A percentile compares a stretch with the other conserved stretches of the same genome.
These are phyloP conservation scores for Campoplex capitator DNA, from an alignment of 2,888 invertebrate species.

Conservation along the genomic window DNA sequence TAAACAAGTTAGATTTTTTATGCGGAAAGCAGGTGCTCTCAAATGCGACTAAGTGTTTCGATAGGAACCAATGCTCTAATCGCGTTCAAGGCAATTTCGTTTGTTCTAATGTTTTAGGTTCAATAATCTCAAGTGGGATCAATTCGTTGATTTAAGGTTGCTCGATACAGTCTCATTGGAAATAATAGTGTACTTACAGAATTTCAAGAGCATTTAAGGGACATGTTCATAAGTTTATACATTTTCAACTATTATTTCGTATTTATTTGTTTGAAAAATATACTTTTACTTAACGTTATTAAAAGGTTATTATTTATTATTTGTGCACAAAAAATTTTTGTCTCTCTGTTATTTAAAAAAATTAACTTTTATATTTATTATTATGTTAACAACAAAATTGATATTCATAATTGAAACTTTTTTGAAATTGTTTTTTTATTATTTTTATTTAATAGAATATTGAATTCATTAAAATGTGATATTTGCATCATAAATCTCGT, in stretches of 20 bases:
- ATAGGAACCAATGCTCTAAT: not conserved
- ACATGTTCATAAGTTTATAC: no score
- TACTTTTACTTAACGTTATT: not conserved
- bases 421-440: no score
- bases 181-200: not conserved
- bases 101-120: conserved; percentile 27
- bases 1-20: not conserved
- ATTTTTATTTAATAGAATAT: no score
- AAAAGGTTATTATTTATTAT: no score
- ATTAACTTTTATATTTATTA: not conserved
- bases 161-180: conserved; percentile 17
- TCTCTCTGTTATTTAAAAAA: no score
- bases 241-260: not conserved
- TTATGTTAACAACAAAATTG: not conserved
- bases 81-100: conserved; percentile 27
- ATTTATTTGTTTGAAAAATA: not conserved
- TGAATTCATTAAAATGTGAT: not conserved
- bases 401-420: no score
- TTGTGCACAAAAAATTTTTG: no score
- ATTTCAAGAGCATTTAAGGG: not conserved
- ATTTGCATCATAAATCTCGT: not conserved
- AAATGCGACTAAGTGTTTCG: not conserved
- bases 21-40: not conserved
- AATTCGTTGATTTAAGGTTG: conserved; percentile 51
- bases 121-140: conserved; percentile 58